Conservation (phyloP, 2,113 vertebrate genomes). For the Embiotoca jacksoni region DNA sequence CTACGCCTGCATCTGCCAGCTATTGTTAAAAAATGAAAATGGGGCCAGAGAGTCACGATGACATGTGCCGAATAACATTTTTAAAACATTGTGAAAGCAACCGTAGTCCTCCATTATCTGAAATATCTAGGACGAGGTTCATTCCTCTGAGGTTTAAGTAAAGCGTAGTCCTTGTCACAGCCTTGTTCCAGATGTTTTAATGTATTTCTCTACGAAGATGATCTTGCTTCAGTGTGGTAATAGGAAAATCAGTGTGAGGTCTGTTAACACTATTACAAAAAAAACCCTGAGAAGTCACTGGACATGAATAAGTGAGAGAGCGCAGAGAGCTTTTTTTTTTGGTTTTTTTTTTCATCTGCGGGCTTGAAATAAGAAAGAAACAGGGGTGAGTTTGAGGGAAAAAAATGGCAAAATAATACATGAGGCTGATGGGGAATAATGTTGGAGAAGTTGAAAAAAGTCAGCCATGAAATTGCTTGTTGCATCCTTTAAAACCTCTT, state of each 20-base stretch:
- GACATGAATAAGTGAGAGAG: conserved; percentile 50
- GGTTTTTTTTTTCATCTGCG: conserved; percentile 30
- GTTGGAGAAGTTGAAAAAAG: conserved; percentile 73
- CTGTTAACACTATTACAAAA: conserved; percentile 31
- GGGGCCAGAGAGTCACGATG: conserved; percentile 24
- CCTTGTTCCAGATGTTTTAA: conserved; percentile 65
- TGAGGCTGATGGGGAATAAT: conserved; percentile 68
- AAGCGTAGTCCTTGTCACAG: conserved; percentile 50
- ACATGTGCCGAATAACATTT: not conserved
- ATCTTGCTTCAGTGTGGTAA: conserved; percentile 32
- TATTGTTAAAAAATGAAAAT: conserved; percentile 58
- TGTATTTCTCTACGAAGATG: conserved; percentile 42
- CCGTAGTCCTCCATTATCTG: conserved; percentile 37
- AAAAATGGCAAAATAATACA: conserved; percentile 47
- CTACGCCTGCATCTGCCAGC: conserved; percentile 29
- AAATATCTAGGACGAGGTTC: conserved; percentile 58
- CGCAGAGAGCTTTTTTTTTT: conserved; percentile 43
- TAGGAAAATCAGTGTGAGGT: conserved; percentile 45
- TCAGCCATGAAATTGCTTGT: conserved; percentile 77
- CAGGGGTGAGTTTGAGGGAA: not conserved
- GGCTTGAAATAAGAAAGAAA: conserved; percentile 40
- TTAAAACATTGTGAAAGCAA: conserved; percentile 43
- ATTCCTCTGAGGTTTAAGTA: conserved; percentile 64
- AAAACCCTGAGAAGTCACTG: conserved; percentile 35
- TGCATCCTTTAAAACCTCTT: conserved; percentile 77